Evolutionary conservation across 23 tunicate genomes (phyloP), one percentile per base, ranked within the genome.

Genomic region (Phallusia fumigata): DNA sequence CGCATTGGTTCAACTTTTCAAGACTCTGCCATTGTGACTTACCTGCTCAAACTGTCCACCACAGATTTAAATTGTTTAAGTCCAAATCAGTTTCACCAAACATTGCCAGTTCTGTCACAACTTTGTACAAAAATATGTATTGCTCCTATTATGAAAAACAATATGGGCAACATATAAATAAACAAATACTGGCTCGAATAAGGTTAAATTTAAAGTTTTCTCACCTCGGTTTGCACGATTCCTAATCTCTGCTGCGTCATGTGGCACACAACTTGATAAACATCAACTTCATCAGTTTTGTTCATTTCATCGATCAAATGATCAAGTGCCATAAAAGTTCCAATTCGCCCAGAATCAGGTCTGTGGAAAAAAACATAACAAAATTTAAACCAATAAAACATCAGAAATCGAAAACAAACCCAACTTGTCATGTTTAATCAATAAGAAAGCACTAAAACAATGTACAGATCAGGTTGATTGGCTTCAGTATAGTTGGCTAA

Each of bases 81-180:
- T 89, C 88, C 69, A 81, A 6, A 24, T 80, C 90, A 18, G 90
- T 87, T 36, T 74, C 53, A n/a, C 90, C 90, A 44, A 81, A 81
- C 52, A 80, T 35, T 65, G 73, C 31, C 15, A 36, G 1, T 35
- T 87, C 90, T 19, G 76, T 32, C 31, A 87, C 19, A 2, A 79
- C 77, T 64, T 86, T 86, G 73, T 86, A 83, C 0, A 86, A 30
- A 65, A 79, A 36, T 0, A 86, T 75, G 74, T 87, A 87, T 87
- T 87, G 90, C 30, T 81, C 84, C 90, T 87, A 58, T 58, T 6
- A 8, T 0, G 53, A 58, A 49, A 83, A 47, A 30, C 32, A 58
- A 22, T 21, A 3, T 13, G 18, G 18, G 18, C 58, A n/a, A n/a
- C n/a, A n/a, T n/a, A 13, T 16, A 58, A 8, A 22, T 21, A 58